Conservation (phyloP, 2,113 vertebrate genomes). For the Plestiodon gilberti region DNA sequence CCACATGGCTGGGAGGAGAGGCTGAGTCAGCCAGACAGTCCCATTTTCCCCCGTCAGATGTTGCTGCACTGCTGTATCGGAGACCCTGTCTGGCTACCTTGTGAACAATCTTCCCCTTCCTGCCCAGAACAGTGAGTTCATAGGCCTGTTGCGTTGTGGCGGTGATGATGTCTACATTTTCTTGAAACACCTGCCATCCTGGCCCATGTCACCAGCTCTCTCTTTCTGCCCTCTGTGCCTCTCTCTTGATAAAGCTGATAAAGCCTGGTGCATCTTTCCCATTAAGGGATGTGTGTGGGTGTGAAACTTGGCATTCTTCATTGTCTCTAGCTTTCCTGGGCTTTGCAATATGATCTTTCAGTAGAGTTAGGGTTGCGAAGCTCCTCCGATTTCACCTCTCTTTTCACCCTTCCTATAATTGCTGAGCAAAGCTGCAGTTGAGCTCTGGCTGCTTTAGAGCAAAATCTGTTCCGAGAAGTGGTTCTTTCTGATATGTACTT, state of each 20-base stretch:
- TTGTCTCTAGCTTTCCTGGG: neutral
- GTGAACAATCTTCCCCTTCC: neutral
- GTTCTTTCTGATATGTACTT: neutral
- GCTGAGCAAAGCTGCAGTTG: neutral
- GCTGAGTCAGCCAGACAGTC: neutral
- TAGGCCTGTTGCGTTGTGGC: neutral
- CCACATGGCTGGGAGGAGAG: conserved; percentile 6
- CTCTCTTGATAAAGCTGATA: neutral
- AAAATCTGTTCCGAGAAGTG: neutral
- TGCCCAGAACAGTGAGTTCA: neutral
- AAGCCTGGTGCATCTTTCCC: neutral
- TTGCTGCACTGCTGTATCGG: neutral
- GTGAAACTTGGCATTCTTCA: neutral
- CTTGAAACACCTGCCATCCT: neutral
- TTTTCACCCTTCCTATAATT: neutral
- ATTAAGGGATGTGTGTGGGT: neutral
- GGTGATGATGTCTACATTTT: neutral
- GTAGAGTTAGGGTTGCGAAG: neutral
- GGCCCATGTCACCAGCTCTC: neutral
- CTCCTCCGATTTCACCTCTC: neutral
- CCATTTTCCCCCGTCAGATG: neutral
- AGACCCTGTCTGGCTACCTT: neutral
- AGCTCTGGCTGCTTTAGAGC: neutral
- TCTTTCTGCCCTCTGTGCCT: neutral
- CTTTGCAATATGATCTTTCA: neutral